A percentile compares a stretch with the other conserved stretches of the same genome.
Conservation (phyloP, 2,888 invertebrate species). For the Erebia ligea region DNA sequence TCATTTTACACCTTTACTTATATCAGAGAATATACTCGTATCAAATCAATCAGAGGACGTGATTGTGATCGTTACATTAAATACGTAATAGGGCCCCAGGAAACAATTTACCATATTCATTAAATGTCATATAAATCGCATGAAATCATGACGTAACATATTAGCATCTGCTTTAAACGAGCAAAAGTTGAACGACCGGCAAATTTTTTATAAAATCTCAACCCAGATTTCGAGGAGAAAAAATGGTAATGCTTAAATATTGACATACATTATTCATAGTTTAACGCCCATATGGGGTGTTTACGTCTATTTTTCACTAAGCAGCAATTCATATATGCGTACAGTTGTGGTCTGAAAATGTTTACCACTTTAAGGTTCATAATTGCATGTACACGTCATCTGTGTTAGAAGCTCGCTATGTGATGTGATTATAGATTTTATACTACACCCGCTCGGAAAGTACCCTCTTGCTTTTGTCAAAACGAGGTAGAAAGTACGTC, state of each 20-base stretch:
- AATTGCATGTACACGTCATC: too few relatives aligned
- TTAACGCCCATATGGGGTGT: constrained; percentile 54
- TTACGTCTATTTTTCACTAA: constrained; percentile 56
- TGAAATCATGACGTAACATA: constrained; percentile 36
- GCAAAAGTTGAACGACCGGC: constrained; percentile 70
- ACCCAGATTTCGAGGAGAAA: constrained; percentile 66
- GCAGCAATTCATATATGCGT: constrained; percentile 58
- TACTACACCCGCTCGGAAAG: too few relatives aligned
- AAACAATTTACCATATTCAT: constrained; percentile 26
- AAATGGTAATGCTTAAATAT: constrained; percentile 60
- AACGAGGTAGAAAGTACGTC: too few relatives aligned
- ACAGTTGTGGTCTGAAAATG: constrained; percentile 55
- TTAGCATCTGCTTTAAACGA: constrained; percentile 29
- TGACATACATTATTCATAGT: constrained; percentile 68
- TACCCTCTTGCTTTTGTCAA: too few relatives aligned
- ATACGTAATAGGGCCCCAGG: not conserved
- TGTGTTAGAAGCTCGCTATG: too few relatives aligned
- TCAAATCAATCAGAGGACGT: too few relatives aligned
- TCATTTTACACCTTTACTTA: too few relatives aligned
- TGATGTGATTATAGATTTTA: too few relatives aligned
- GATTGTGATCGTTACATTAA: too few relatives aligned
- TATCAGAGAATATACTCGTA: too few relatives aligned
- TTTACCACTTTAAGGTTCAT: too few relatives aligned
- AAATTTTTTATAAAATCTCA: constrained; percentile 69
- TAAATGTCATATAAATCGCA: constrained; percentile 21